Evolutionary conservation across 2,113 vertebrate species (phyloP), one percentile per base, ranked within the genome.

Genomic region (Pogona vitticeps): DNA sequence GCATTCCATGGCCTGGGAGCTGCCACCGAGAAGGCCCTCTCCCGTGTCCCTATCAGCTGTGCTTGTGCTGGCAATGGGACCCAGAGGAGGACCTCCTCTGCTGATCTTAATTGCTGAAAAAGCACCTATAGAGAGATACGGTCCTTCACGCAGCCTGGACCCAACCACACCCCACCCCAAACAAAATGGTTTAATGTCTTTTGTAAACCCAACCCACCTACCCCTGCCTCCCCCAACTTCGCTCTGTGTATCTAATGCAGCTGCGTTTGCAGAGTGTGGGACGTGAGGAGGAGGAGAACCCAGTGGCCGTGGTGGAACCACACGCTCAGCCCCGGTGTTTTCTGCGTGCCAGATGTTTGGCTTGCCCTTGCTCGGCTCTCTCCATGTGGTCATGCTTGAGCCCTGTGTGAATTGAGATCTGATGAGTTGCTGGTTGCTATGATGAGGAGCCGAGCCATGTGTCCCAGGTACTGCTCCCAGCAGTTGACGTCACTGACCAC

Each of bases 401-500:
- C 93, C 91, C 71, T 21, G 92, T 23, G 89, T 83, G 89, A 90
- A 91, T 87, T 33, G 71, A 75, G 91, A 88, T 90, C 86, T 86
- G 93, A 93, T 93, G 95, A 96, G 96, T 96, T 96, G 93, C 94
- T 85, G 88, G 96, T 97, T 97, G 93, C 95, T 76, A 95, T 95
- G 96, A 93, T 28, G 94, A 97, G 93, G 68, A 75, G 94, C 91
- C 85, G 83, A 92, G 95, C 96, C 98, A 98, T 97, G 96, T 98
- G 98, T 95, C 90, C 92, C 46, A 93, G 89, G 91, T 86, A 94
- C 96, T 94, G 95, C 93, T 91, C 92, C 92, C 82, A 94, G 94
- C 95, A 88, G 89, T 91, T 96, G 90, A 98, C 97, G 98, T 97
- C 97, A 96, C 91, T 85, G 38, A 90, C 84, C 75, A 84, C 91